Percentiles rank a stretch among this genome's conserved stretches.
Conservation (phyloP, 2,113 vertebrate genomes). For the Prochilodus magdalenae region DNA sequence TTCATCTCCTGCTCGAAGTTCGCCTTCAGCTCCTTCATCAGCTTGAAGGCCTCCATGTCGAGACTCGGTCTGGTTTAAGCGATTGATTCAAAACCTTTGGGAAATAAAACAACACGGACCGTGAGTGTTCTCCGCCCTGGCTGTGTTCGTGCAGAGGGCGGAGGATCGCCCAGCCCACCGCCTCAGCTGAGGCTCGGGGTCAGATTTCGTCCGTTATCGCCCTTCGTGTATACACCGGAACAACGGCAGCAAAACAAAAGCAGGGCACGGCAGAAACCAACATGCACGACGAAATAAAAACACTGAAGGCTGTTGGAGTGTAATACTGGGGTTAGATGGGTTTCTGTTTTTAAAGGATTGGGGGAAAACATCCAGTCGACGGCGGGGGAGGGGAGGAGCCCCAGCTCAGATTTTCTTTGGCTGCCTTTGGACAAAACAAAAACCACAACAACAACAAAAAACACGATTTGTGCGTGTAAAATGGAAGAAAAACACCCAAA, state of each 20-base stretch:
- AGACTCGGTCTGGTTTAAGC: slow-evolving; percentile 62
- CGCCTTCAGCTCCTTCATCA: slow-evolving; percentile 88
- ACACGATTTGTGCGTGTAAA: too few relatives aligned
- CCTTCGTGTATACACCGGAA: slow-evolving; percentile 44
- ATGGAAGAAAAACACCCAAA: background rate
- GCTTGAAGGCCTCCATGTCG: slow-evolving; percentile 83
- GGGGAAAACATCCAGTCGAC: slow-evolving; percentile 33
- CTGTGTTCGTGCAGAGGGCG: background rate
- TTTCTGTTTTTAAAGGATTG: background rate
- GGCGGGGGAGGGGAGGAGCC: slow-evolving; percentile 44
- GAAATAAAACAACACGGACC: slow-evolving; percentile 18
- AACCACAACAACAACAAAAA: too few relatives aligned
- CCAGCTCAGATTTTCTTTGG: background rate
- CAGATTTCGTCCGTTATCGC: slow-evolving; percentile 69
- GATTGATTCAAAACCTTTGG: slow-evolving; percentile 33
- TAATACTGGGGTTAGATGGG: background rate
- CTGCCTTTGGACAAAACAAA: background rate
- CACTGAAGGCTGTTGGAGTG: too few relatives aligned
- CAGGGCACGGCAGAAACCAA: background rate
- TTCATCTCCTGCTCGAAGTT: slow-evolving; percentile 87
- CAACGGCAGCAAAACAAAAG: background rate
- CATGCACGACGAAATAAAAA: background rate
- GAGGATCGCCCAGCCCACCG: slow-evolving; percentile 62
- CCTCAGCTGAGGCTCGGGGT: slow-evolving; percentile 72
- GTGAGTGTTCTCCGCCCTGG: slow-evolving; percentile 27